Percentiles rank a stretch among this genome's conserved stretches.
phyloP scores from a whole-genome alignment of 2,888 invertebrate species.

The Epistrophe eligans region DNA sequence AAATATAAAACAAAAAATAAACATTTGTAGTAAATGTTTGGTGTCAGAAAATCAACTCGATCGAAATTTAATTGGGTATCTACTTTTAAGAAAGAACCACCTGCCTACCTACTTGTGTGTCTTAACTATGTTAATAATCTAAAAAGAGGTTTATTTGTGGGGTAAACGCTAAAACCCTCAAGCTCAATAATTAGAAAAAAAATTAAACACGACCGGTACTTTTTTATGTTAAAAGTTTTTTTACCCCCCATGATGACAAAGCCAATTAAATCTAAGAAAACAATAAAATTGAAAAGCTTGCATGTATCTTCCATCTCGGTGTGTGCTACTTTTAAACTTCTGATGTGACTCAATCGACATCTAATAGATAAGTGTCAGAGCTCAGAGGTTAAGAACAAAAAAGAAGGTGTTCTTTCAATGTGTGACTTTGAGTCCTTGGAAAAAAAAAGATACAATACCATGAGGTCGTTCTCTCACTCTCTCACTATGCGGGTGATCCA shows the following conservation, averaged over 20 bases:
- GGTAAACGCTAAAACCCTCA: background rate
- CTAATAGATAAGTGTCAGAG: conserved; percentile 36
- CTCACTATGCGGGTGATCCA: conserved; percentile 2
- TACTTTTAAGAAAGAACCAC: no score
- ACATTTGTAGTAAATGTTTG: no score
- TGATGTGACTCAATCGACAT: conserved; percentile 38
- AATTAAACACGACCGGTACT: no score
- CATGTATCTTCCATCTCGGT: conserved; percentile 15
- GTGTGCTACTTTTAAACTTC: conserved; percentile 6
- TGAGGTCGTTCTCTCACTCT: background rate
- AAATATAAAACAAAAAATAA: no score
- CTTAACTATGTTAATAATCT: conserved; percentile 21
- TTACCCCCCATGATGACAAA: background rate
- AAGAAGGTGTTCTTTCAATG: conserved; percentile 1
- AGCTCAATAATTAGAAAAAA: conserved; percentile 16
- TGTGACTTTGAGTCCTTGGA: conserved; percentile 19
- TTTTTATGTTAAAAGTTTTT: background rate
- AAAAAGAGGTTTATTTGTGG: background rate
- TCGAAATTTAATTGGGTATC: no score
- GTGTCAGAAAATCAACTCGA: no score
- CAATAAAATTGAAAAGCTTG: conserved; percentile 22
- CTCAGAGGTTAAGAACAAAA: conserved; percentile 30
- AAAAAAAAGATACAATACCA: conserved; percentile 12
- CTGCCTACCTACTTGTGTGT: conserved; percentile 1
- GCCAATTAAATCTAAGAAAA: conserved; percentile 28